A percentile compares a stretch with the other conserved stretches of the same genome.
Evolutionary conservation across 2,888 invertebrate genomes (phyloP).

Genomic region (Meiosimyza platycephala): DNA sequence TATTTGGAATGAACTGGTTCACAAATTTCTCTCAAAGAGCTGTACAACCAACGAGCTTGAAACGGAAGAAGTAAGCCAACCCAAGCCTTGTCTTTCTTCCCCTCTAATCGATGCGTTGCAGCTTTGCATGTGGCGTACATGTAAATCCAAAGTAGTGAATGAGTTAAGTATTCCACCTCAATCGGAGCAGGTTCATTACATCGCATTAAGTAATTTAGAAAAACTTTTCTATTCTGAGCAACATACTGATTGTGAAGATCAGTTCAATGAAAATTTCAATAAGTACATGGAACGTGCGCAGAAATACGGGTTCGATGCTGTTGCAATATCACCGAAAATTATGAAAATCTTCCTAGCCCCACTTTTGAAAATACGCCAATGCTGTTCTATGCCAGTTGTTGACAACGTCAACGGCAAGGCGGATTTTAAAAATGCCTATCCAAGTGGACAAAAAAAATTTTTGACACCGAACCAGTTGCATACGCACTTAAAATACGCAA

Average conservation of each 20-base stretch:
- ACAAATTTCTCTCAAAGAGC: conserved; percentile 50
- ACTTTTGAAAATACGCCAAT: conserved; percentile 75
- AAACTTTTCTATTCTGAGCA: conserved; percentile 78
- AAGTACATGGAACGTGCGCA: conserved; percentile 48
- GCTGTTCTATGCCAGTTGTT: conserved; percentile 78
- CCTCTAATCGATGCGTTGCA: conserved; percentile 54
- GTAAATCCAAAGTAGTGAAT: conserved; percentile 74
- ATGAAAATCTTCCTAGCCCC: conserved; percentile 70
- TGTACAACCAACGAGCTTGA: conserved; percentile 28
- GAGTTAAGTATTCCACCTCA: conserved; percentile 78
- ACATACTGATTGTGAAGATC: conserved; percentile 69
- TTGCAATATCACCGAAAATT: conserved; percentile 65
- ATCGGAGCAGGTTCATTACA: conserved; percentile 70
- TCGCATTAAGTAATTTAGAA: conserved; percentile 79
- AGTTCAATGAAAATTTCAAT: conserved; percentile 68
- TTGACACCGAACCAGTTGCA: conserved; percentile 75
- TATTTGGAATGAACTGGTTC: conserved; percentile 56
- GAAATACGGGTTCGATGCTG: not conserved
- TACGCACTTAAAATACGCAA: conserved; percentile 74
- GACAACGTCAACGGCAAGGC: conserved; percentile 21
- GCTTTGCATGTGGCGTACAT: conserved; percentile 73
- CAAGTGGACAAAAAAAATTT: conserved; percentile 65
- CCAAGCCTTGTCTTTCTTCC: not conserved
- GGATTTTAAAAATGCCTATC: conserved; percentile 51
- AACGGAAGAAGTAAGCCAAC: conserved; percentile 29